A percentile compares a stretch with the other conserved stretches of the same genome.
Conservation (phyloP, 2,888 invertebrate species). For the Rugalucina vietnamica region DNA sequence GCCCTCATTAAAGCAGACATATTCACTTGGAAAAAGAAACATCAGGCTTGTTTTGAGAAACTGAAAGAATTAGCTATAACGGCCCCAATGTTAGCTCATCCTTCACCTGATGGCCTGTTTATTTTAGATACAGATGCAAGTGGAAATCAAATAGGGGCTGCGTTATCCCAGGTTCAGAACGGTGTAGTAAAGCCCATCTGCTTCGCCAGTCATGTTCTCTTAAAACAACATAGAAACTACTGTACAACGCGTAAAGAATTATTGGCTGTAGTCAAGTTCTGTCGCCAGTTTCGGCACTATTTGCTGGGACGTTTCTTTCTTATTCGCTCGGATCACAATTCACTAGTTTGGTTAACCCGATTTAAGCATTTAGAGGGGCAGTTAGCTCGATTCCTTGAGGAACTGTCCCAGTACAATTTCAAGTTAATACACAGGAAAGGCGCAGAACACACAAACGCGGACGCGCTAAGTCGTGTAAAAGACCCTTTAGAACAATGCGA, state of each 20-base stretch:
- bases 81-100: not conserved
- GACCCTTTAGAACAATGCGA: not conserved
- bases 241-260: constrained; percentile 52
- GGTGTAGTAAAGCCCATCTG: constrained; percentile 44
- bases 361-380: constrained; percentile 51
- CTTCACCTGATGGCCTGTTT: constrained; percentile 33
- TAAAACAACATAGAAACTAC: constrained; percentile 42
- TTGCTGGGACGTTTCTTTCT: constrained; percentile 39
- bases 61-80: constrained; percentile 15
- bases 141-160: constrained; percentile 33
- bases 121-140: constrained; percentile 32
- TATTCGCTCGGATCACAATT: constrained; percentile 24
- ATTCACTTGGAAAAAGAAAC: constrained; percentile 23
- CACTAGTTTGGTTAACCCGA: constrained; percentile 42
- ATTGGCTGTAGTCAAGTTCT: constrained; percentile 47
- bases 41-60: constrained; percentile 24
- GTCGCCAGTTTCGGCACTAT: constrained; percentile 50
- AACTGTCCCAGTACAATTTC: not conserved
- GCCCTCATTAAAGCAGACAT: not conserved
- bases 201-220: constrained; percentile 40
- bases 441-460: not conserved
- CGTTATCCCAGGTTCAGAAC: constrained; percentile 36
- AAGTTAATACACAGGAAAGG: not conserved
- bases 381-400: constrained; percentile 47
- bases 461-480: not conserved